Base-by-base conservation (phyloP, 2,113 vertebrate genomes). In the Atrichornis clamosus region DNA sequence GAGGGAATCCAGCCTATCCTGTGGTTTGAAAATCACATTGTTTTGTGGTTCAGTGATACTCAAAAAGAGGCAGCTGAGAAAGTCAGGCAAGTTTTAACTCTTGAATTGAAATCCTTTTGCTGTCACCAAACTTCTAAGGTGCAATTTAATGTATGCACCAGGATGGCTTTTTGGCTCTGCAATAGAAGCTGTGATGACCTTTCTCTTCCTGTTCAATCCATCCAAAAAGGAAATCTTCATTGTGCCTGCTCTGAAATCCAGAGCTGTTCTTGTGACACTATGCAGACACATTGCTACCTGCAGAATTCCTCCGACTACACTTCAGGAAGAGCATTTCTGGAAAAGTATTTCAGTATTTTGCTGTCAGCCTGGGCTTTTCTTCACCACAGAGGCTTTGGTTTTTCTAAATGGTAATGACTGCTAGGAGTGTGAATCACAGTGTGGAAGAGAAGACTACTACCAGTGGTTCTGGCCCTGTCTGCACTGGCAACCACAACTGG, bases 1-100 rank as follows among this genome's bases (percentile, higher is more conserved):
- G 92, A 96, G 84, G 77, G 93, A 89, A 87, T 81, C 74, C 60
- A 89, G 89, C 44, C 77, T 37, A 44, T 87, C 44, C 60, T 87
- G 87, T 72, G 91, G 84, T 89, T 84, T 93, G 74, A 90, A 87
- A 95, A 95, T 63, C 80, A 92, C 74, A 56, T 11, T 84, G 84
- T 30, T 87, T 72, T 95, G 77, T 70, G 87, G 84, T 68, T 72
- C 89, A 67, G 72, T 7, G 3, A 47, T 63, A 47, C 28, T 58
- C 21, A 81, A 67, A 68, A 92, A 58, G 20, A 94, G 42, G 39
- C 73, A 95, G 55, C 64, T 35, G 42, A 89, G 83, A 91, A 94
- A 84, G 47, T 27, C 81, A 91, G 67, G 42, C 39, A 84, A 70
- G 17, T 41, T 95, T 87, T 84, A 82, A 94, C 52, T 50, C 64